These are phyloP conservation scores for Cerastoderma edule DNA, from an alignment of 2,888 invertebrate genomes.

Conservation along the genomic window DNA sequence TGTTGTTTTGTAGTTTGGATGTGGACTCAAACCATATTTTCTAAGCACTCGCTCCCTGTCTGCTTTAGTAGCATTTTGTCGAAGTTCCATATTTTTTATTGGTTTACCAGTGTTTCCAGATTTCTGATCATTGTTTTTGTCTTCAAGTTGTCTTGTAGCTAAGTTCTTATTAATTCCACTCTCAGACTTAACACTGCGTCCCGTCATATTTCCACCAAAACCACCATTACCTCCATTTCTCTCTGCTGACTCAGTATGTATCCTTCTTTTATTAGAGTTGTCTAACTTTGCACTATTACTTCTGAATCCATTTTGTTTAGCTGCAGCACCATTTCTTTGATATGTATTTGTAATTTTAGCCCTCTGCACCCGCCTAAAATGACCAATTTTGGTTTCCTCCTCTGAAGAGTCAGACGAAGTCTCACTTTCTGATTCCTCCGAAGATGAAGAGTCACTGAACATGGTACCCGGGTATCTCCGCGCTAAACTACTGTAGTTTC, in stretches of 20 bases:
- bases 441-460: constrained; percentile 43
- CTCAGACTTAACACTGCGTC: constrained; percentile 57
- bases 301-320: constrained; percentile 32
- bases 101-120: constrained; percentile 4
- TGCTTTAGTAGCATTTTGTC: constrained; percentile 21
- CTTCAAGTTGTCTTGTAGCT: constrained; percentile 26
- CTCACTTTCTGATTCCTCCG: constrained; percentile 50
- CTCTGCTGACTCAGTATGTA: constrained; percentile 30
- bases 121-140: constrained; percentile 18
- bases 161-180: constrained; percentile 42
- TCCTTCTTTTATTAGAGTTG: constrained; percentile 33
- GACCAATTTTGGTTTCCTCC: constrained; percentile 46
- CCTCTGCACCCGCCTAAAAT: constrained; percentile 26
- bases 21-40: constrained; percentile 56
- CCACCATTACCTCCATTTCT: neutral
- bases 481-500: constrained; percentile 43
- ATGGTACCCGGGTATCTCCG: constrained; percentile 31
- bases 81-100: constrained; percentile 8
- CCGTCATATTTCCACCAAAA: constrained; percentile 44
- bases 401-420: constrained; percentile 59
- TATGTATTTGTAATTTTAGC: constrained; percentile 27
- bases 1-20: constrained; percentile 27
- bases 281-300: constrained; percentile 52
- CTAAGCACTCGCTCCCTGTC: constrained; percentile 55
- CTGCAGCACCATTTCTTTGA: constrained; percentile 37